Evolutionary conservation across 2,113 vertebrate species (phyloP), one percentile per base, ranked within the genome.

Genomic region (Fukomys damarensis): DNA sequence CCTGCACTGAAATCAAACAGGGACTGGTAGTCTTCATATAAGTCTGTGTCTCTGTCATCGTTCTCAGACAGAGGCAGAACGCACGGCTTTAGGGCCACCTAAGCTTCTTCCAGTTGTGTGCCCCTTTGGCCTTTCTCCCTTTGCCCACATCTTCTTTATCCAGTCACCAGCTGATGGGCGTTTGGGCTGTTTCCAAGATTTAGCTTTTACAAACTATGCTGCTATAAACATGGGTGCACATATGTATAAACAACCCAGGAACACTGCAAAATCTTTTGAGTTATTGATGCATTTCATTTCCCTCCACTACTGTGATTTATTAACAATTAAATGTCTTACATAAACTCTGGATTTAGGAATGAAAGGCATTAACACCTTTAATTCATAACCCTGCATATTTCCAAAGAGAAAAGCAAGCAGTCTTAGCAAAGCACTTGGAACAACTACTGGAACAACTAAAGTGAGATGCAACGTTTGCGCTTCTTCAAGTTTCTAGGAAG

Each of bases 1-100:
- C 99, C 99, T 54, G 98, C 95, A 81, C 99, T 99, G 97, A 99
- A 99, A 98, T 99, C 99, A 28, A 99, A 99, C 0, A 99, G 99
- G 0, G 99, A 99, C 98, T 98, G 97, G 98, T 99, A 99, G 74
- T 99, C 99, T 96, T 97, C n/a, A n/a, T n/a, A n/a, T 0, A 98
- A 97, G 89, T 99, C 99, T 99, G 99, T 99, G n/a, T 98, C 98
- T 59, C 91, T 91, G 38, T 58, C n/a, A n/a, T n/a, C n/a, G n/a
- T n/a, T n/a, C n/a, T n/a, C n/a, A n/a, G n/a, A n/a, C n/a, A n/a
- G n/a, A n/a, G n/a, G n/a, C n/a, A n/a, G n/a, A n/a, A n/a, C n/a
- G n/a, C n/a, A n/a, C n/a, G n/a, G n/a, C n/a, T n/a, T n/a, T n/a
- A n/a, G n/a, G n/a, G n/a, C n/a, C n/a, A n/a, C n/a, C n/a, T n/a